Evolutionary conservation across 2,797 vertebrate genomes (phyloP).

Genomic region (Apogon hyalosoma): DNA sequence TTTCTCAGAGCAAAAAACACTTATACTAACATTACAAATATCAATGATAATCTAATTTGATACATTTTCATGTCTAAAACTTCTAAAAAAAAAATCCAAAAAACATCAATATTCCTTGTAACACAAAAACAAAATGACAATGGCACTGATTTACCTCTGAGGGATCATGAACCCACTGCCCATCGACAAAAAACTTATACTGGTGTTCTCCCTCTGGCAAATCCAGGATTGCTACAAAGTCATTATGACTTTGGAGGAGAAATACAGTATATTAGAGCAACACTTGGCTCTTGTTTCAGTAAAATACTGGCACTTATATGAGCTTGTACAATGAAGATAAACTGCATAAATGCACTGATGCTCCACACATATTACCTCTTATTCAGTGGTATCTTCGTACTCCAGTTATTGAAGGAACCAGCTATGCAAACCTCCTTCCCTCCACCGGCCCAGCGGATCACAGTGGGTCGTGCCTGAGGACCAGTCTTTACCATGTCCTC

Average conservation of each 20-base stretch:
- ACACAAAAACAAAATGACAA: background rate
- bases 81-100: too few species aligned
- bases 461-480: slow-evolving; percentile 93
- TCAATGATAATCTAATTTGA: too few species aligned
- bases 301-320: background rate
- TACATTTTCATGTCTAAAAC: too few species aligned
- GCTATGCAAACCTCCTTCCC: slow-evolving; percentile 97
- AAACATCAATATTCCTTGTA: background rate
- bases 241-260: slow-evolving; percentile 89
- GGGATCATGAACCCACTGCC: slow-evolving; percentile 96
- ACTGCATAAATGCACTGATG: background rate
- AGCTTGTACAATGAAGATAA: background rate
- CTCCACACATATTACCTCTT: slow-evolving; percentile 86
- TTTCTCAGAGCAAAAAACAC: too few species aligned
- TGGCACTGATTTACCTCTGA: slow-evolving; percentile 87
- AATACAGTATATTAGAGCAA: background rate
- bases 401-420: slow-evolving; percentile 98
- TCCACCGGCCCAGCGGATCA: slow-evolving; percentile 96
- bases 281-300: background rate
- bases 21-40: too few species aligned
- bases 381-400: slow-evolving; percentile 95
- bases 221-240: slow-evolving; percentile 97
- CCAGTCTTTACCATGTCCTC: slow-evolving; percentile 90
- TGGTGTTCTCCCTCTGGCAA: slow-evolving; percentile 97
- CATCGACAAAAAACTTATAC: slow-evolving; percentile 99